These are phyloP conservation scores for Clostera curtula DNA, from an alignment of 2,888 invertebrate genomes.

Conservation along the genomic window DNA sequence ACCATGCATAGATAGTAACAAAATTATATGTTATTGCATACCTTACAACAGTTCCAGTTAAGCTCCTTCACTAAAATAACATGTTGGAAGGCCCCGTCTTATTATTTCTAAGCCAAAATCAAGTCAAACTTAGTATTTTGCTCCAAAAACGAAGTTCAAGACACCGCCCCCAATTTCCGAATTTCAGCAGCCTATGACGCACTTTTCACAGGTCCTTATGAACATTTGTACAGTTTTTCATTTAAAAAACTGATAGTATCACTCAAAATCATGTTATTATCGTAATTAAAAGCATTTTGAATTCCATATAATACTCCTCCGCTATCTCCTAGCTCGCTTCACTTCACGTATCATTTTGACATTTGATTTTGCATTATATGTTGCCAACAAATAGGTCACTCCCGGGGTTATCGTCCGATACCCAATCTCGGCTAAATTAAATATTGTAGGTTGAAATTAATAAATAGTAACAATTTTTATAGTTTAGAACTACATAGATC, in stretches of 20 bases:
- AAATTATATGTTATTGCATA: conserved; percentile 5
- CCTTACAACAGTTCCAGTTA: conserved; percentile 6
- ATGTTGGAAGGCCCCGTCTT: conserved; percentile 10
- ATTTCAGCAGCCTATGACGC: conserved; percentile 4
- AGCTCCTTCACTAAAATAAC: conserved; percentile 4
- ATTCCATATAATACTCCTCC: conserved; percentile 16
- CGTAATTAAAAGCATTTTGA: conserved; percentile 26
- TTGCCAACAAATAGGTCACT: conserved; percentile 14
- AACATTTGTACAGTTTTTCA: conserved; percentile 7
- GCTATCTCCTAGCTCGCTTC: conserved; percentile 19
- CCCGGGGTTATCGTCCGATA: too few species aligned
- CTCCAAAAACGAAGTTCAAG: too few species aligned
- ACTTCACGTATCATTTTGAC: conserved; percentile 18
- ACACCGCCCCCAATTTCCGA: conserved; percentile 18
- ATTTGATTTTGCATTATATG: conserved; percentile 23
- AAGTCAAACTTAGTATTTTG: too few species aligned
- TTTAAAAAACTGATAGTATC: conserved; percentile 16
- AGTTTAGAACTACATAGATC: too few species aligned
- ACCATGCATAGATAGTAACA: neutral
- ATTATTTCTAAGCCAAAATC: too few species aligned
- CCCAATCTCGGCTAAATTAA: too few species aligned
- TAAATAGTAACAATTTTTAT: too few species aligned
- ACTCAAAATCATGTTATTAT: conserved; percentile 30
- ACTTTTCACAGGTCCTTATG: neutral
- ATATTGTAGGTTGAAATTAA: too few species aligned